phyloP scores from a whole-genome alignment of 2,888 invertebrate genomes.

The Frankliniella fusca region DNA sequence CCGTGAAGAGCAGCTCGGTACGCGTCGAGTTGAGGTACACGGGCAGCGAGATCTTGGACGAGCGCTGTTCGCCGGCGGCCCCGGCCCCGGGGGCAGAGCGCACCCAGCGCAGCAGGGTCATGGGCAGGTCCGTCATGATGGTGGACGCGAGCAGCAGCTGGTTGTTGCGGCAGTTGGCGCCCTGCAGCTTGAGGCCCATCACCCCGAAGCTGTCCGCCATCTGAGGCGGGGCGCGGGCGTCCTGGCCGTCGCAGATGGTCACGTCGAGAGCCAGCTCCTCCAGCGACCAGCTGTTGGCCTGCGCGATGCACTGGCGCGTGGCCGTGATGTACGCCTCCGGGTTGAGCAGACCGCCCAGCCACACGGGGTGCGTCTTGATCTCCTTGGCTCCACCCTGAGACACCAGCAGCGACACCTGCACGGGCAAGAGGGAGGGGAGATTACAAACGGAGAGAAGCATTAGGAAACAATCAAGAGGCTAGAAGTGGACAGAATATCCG shows the following conservation, averaged over 20 bases:
- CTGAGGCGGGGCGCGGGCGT: slow-evolving; percentile 45
- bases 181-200: slow-evolving; percentile 87
- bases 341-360: slow-evolving; percentile 96
- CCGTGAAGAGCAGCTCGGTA: slow-evolving; percentile 89
- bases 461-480: no score
- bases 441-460: no score
- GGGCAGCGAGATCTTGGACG: slow-evolving; percentile 79
- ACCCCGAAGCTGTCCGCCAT: slow-evolving; percentile 49
- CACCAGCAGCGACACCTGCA: slow-evolving; percentile 69
- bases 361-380: slow-evolving; percentile 88
- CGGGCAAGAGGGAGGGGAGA: no score
- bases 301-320: slow-evolving; percentile 96
- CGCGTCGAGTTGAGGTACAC: slow-evolving; percentile 96
- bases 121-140: slow-evolving; percentile 89
- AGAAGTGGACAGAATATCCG: no score
- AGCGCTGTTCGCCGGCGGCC: slow-evolving; percentile 47
- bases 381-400: slow-evolving; percentile 83
- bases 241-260: slow-evolving; percentile 57
- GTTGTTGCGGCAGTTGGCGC: slow-evolving; percentile 89
- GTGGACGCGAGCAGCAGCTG: slow-evolving; percentile 86
- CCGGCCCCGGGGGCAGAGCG: slow-evolving; percentile 51
- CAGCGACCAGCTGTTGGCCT: slow-evolving; percentile 93
- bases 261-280: slow-evolving; percentile 91
- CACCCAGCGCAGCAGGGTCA: slow-evolving; percentile 86
- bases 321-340: slow-evolving; percentile 99